These are phyloP conservation scores for Morone chrysops DNA, from an alignment of 2,113 vertebrate genomes.

Conservation along the genomic window DNA sequence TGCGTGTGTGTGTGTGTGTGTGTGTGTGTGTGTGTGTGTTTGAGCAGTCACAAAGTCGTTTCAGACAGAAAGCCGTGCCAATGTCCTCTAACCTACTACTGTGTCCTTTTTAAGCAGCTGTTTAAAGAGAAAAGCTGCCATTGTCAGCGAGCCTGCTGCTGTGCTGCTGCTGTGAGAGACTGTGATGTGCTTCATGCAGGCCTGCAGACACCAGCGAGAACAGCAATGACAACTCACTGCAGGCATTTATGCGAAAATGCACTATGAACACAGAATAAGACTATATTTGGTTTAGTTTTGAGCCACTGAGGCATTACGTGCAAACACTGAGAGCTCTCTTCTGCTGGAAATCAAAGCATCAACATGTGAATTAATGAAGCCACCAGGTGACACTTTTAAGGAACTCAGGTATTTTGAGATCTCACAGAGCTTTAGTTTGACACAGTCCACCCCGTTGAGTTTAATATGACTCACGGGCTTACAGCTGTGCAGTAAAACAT, in stretches of 20 bases:
- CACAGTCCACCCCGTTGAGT: not conserved
- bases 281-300: not conserved
- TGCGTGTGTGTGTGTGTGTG: not conserved
- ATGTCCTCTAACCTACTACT: not conserved
- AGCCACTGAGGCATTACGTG: not conserved
- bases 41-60: not conserved
- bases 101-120: not conserved
- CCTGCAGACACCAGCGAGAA: slow-evolving; percentile 32
- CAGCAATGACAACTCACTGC: not conserved
- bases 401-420: not conserved
- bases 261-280: no score
- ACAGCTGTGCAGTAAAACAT: not conserved
- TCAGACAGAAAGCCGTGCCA: not conserved
- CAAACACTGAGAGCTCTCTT: not conserved
- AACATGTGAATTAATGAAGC: not conserved
- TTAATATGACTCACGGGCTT: not conserved
- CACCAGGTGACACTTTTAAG: not conserved
- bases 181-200: slow-evolving; percentile 31
- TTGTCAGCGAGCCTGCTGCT: not conserved
- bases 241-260: not conserved
- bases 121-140: not conserved
- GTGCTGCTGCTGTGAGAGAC: slow-evolving; percentile 10
- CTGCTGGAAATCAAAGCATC: not conserved
- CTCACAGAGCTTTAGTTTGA: not conserved
- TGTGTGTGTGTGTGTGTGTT: not conserved